Percentiles rank a stretch among this genome's conserved stretches.
These are phyloP conservation scores for Semotilus atromaculatus DNA, from an alignment of 2,797 vertebrate species.

Conservation along the genomic window DNA sequence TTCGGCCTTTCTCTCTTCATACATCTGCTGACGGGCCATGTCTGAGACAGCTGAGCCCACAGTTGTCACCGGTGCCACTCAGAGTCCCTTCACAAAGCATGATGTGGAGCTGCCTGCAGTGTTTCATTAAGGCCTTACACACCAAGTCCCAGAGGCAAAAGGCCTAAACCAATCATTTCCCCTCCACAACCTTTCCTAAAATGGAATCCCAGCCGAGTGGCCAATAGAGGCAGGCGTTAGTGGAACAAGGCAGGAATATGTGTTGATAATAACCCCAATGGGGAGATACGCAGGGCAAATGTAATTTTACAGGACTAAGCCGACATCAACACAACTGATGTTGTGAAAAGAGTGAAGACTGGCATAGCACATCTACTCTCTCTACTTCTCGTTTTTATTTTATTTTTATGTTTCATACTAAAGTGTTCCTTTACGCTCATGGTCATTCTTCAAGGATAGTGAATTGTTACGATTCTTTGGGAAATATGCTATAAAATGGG, in stretches of 20 bases:
- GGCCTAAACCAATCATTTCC: constrained; percentile 68
- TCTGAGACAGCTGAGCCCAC: constrained; percentile 46
- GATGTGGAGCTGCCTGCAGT: constrained; percentile 67
- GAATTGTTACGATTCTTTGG: neutral
- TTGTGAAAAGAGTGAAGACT: constrained; percentile 72
- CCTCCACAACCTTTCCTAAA: constrained; percentile 43
- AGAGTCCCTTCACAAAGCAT: constrained; percentile 65
- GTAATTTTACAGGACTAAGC: constrained; percentile 68
- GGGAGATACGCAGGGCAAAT: constrained; percentile 74
- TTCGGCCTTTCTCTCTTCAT: neutral
- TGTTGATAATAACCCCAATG: constrained; percentile 78
- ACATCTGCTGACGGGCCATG: constrained; percentile 48
- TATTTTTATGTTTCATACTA: neutral
- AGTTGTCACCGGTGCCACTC: constrained; percentile 45
- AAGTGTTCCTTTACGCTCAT: constrained; percentile 5
- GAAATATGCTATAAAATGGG: constrained; percentile 23
- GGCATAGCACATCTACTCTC: constrained; percentile 60
- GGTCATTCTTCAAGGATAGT: neutral
- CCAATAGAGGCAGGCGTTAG: constrained; percentile 55
- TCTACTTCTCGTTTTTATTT: constrained; percentile 30
- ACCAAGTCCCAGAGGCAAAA: constrained; percentile 68
- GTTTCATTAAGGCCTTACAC: constrained; percentile 69
- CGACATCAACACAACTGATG: too few relatives aligned
- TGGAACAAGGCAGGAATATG: constrained; percentile 68
- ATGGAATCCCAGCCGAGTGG: constrained; percentile 57